Percentiles rank a stretch among this genome's conserved stretches.
Evolutionary conservation across 2,113 vertebrate species (phyloP).

Genomic region (Promerops cafer): DNA sequence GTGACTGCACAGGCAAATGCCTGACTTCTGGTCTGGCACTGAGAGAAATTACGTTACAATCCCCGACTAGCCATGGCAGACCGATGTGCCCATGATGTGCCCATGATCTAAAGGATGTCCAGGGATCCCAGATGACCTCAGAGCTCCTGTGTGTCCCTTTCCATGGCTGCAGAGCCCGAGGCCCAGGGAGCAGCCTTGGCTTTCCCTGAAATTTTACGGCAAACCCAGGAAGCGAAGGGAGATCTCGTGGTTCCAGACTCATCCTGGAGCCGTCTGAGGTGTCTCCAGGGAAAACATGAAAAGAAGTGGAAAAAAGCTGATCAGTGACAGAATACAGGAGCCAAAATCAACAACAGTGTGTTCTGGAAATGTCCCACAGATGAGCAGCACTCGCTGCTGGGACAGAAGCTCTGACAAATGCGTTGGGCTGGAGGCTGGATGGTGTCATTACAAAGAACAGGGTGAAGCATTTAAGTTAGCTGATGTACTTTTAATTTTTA

Average conservation of each 20-base stretch:
- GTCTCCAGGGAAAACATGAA: not conserved
- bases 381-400: not conserved
- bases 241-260: not conserved
- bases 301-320: not conserved
- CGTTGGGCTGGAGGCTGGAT: not conserved
- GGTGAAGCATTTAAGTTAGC: constrained; percentile 2
- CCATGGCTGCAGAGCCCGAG: not conserved
- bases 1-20: not conserved
- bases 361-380: not conserved
- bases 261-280: not conserved
- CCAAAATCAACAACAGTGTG: not conserved
- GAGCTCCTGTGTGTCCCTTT: not conserved
- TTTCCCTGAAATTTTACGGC: not conserved
- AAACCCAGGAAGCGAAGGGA: not conserved
- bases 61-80: not conserved
- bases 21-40: not conserved
- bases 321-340: not conserved
- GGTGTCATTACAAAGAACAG: not conserved
- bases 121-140: not conserved
- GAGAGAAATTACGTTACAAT: not conserved
- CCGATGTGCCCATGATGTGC: rapidly evolving
- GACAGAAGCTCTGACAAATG: not conserved
- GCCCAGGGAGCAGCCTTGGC: not conserved
- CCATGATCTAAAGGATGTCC: too few relatives aligned
- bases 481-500: constrained; percentile 56